Evolutionary conservation across 1,140 invertebrate species (phyloP), one percentile per base, ranked within the genome.

Genomic region (Pogonus chalceus): DNA sequence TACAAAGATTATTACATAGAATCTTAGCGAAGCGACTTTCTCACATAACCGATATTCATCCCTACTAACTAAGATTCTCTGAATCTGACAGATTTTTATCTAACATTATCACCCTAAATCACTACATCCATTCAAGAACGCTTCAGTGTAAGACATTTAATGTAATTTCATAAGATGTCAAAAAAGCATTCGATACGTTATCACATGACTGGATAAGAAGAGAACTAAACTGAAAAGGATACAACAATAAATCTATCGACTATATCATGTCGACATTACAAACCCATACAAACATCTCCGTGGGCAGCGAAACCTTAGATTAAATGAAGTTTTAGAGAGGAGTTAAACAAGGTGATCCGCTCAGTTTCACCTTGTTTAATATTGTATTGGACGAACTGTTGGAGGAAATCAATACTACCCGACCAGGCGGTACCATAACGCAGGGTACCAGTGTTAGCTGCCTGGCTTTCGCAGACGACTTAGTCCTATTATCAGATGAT

Each of bases 291-390:
- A 66, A 63, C 10, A 56, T 51, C 23, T 48, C 49, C 20, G 59
- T 64, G 0, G 53, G 55, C 22, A 53, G 52, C 0, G 22, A 54
- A 1, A 39, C 26, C 16, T 61, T 56, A 48, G 35, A 22, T 3
- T 58, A 56, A 56, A 58, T 63, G 7, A 48, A 31, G 22, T 55
- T 61, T 12, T 58, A 58, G 1, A 55, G 58, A 21, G 74, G 72
- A 0, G 73, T 76, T 1, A 67, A 72, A 37, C 75, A 76, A 50
- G 74, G 75, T 0, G 73, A 77, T 46, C 70, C 73, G 0, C 59
- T 76, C 2, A 70, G 67, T 0, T 70, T 72, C 0, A 21, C 71
- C 0, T 57, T 76, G 0, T 76, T 76, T 51, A 75, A 75, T 51
- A 49, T 70, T 20, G 66, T 68, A 0, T 63, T 76, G 51, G 67